phyloP scores from a whole-genome alignment of 2,888 invertebrate genomes.

The Cephalotes varians region DNA sequence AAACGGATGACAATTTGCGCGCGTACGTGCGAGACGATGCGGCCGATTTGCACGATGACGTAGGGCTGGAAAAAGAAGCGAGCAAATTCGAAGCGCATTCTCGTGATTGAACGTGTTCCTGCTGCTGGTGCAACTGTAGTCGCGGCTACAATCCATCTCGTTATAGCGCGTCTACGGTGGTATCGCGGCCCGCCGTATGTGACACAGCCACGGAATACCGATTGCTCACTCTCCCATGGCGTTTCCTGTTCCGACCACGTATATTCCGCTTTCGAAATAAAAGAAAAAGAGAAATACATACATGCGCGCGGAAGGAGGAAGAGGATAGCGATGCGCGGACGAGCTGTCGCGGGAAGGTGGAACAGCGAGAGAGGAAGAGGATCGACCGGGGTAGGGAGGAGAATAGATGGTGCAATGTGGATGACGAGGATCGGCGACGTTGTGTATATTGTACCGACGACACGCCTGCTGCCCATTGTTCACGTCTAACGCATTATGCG shows the following conservation, averaged over 20 bases:
- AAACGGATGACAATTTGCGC: slow-evolving; percentile 39
- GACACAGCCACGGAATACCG: slow-evolving; percentile 76
- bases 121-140: not conserved
- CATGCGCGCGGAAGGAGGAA: slow-evolving; percentile 10
- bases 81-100: slow-evolving; percentile 33
- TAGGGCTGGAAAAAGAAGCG: not conserved
- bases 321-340: slow-evolving; percentile 7
- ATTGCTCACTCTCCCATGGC: slow-evolving; percentile 82
- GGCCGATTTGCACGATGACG: slow-evolving; percentile 16
- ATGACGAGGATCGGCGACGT: slow-evolving; percentile 70
- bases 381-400: slow-evolving; percentile 12
- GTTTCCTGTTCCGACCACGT: slow-evolving; percentile 81
- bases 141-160: slow-evolving; percentile 43
- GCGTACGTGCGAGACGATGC: slow-evolving; percentile 35
- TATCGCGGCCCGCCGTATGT: slow-evolving; percentile 57
- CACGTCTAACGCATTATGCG: slow-evolving; percentile 63
- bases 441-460: slow-evolving; percentile 70
- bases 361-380: slow-evolving; percentile 20
- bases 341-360: slow-evolving; percentile 11
- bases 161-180: slow-evolving; percentile 31
- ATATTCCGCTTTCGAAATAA: slow-evolving; percentile 75
- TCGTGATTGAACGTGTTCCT: slow-evolving; percentile 35
- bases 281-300: slow-evolving; percentile 51
- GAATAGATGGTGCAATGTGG: slow-evolving; percentile 49
- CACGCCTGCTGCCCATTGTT: slow-evolving; percentile 77